Percentiles rank a stretch among this genome's conserved stretches.
These are phyloP conservation scores for Stictocephala bisonia DNA, from an alignment of 2,888 invertebrate species.

Conservation along the genomic window DNA sequence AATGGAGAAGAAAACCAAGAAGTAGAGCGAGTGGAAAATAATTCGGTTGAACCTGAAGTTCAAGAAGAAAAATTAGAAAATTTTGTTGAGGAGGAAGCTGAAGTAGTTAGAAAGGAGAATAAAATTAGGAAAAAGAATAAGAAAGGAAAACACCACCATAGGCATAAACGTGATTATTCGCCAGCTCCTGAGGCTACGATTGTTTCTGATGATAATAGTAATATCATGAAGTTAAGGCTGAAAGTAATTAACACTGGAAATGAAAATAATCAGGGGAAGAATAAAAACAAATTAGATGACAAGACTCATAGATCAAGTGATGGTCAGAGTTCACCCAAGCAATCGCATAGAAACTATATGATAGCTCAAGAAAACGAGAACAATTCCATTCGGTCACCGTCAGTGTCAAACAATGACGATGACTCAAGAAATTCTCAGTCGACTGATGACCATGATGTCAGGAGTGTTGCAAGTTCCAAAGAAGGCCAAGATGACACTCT, in stretches of 20 bases:
- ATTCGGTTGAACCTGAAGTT: conserved; percentile 19
- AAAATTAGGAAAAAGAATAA: conserved; percentile 57
- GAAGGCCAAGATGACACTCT: conserved; percentile 23
- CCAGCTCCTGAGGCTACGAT: conserved; percentile 58
- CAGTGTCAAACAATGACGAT: conserved; percentile 28
- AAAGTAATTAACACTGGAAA: conserved; percentile 55
- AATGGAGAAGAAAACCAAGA: conserved; percentile 26
- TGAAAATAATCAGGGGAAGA: conserved; percentile 6
- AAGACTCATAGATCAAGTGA: conserved; percentile 48
- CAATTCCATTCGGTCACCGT: conserved; percentile 20
- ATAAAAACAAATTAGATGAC: conserved; percentile 41
- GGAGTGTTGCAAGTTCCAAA: conserved; percentile 34
- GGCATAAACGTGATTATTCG: conserved; percentile 54
- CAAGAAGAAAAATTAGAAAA: conserved; percentile 45
- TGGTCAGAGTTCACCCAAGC: conserved; percentile 36
- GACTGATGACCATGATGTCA: conserved; percentile 33
- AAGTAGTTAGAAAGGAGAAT: conserved; percentile 45
- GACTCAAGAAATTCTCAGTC: conserved; percentile 38
- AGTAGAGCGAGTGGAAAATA: conserved; percentile 22
- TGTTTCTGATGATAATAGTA: conserved; percentile 54
- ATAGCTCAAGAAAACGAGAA: conserved; percentile 40
- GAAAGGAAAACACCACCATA: conserved; percentile 58
- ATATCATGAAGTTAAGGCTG: conserved; percentile 59
- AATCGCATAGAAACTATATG: conserved; percentile 38
- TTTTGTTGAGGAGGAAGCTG: conserved; percentile 49